Conservation (phyloP, 2,888 invertebrate genomes). For the Xanthorhoe spadicearia region DNA sequence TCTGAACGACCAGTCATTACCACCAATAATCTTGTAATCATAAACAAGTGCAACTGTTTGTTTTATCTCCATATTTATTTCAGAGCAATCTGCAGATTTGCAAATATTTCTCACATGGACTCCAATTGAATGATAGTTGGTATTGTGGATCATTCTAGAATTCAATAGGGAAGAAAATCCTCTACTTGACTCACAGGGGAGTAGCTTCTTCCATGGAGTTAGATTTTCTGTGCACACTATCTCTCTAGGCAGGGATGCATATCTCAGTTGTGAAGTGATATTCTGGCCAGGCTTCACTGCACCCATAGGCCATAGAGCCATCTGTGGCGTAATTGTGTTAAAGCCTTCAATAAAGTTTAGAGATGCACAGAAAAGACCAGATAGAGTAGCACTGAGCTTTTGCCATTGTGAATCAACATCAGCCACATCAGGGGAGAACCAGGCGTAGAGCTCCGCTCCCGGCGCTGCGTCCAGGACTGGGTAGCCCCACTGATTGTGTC, state of each 20-base stretch:
- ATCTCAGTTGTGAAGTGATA: conserved; percentile 86
- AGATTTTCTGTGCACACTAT: conserved; percentile 99
- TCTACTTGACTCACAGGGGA: conserved; percentile 96
- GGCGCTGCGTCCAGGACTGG: conserved; percentile 95
- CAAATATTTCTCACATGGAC: conserved; percentile 94
- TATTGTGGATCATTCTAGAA: conserved; percentile 95
- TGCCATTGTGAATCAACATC: conserved; percentile 94
- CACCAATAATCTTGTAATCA: conserved; percentile 88
- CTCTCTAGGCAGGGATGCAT: conserved; percentile 97
- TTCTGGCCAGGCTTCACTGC: conserved; percentile 78
- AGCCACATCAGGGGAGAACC: conserved; percentile 90
- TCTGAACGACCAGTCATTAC: conserved; percentile 93
- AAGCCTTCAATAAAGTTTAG: conserved; percentile 95
- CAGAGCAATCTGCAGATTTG: conserved; percentile 82
- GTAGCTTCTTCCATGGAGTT: conserved; percentile 98
- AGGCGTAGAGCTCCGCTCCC: conserved; percentile 97
- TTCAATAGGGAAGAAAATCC: conserved; percentile 95
- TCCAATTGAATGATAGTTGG: conserved; percentile 96
- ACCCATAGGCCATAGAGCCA: conserved; percentile 92
- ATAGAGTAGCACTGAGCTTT: conserved; percentile 94
- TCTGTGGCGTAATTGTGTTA: conserved; percentile 93
- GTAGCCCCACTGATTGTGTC: conserved; percentile 97
- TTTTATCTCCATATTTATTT: conserved; percentile 90
- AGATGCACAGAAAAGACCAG: conserved; percentile 98
- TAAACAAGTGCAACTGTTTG: conserved; percentile 95